A percentile compares a stretch with the other conserved stretches of the same genome.
Conservation (phyloP, 2,113 vertebrate genomes). For the Furnarius figulus region DNA sequence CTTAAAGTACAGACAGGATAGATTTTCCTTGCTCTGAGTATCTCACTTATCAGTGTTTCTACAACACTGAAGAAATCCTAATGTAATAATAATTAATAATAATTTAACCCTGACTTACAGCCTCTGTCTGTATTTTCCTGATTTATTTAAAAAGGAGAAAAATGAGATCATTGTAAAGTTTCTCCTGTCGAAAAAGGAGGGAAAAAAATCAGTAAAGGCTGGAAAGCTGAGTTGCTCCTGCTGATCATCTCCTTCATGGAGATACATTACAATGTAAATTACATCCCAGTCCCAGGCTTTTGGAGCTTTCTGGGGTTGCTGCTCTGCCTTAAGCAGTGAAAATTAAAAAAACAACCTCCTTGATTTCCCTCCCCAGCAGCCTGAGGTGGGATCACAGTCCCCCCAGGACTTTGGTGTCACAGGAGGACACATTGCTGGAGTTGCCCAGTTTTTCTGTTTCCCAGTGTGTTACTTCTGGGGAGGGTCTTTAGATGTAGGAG, state of each 20-base stretch:
- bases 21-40: conserved; percentile 36
- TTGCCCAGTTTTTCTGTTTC: neutral
- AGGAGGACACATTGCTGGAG: neutral
- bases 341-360: neutral
- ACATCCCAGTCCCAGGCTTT: neutral
- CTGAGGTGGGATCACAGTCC: neutral
- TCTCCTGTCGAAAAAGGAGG: neutral
- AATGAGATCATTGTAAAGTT: neutral
- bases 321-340: neutral
- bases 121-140: neutral
- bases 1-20: conserved; percentile 1
- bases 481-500: neutral
- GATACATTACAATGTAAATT: neutral
- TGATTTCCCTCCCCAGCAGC: neutral
- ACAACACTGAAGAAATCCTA: conserved; percentile 12
- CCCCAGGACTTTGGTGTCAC: neutral
- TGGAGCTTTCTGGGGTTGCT: neutral
- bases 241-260: neutral
- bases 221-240: neutral
- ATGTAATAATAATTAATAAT: too few relatives aligned
- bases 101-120: neutral
- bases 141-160: neutral
- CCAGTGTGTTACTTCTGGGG: neutral
- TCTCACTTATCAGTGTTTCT: neutral
- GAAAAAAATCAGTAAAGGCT: neutral